These are phyloP conservation scores for Siderastrea radians DNA, from an alignment of 92 coral and sea anemone genomes.

Conservation along the genomic window DNA sequence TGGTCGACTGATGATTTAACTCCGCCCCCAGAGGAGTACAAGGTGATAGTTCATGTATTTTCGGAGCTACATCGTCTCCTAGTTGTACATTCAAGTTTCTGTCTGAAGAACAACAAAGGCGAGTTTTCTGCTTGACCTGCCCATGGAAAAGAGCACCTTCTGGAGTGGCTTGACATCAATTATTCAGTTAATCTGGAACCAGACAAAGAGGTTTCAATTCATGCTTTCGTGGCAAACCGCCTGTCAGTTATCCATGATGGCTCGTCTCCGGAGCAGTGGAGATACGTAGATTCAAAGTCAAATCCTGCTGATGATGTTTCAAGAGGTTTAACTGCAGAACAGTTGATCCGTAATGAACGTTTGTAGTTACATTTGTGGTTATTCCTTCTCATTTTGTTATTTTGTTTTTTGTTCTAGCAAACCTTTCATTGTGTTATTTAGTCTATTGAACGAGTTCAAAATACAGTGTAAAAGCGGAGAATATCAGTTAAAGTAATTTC, in stretches of 20 bases:
- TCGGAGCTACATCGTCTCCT: constrained; percentile 41
- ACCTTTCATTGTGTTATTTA: no score
- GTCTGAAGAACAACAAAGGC: constrained; percentile 34
- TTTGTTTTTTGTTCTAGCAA: no score
- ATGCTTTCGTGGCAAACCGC: no score
- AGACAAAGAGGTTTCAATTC: no score
- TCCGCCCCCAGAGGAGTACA: constrained; percentile 7
- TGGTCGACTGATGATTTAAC: constrained; percentile 1
- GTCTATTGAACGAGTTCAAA: no score
- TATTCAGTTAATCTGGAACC: background rate
- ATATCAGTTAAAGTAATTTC: no score
- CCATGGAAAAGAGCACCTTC: background rate
- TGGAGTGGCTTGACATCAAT: constrained; percentile 9
- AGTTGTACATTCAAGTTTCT: constrained; percentile 40
- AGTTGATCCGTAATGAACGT: background rate
- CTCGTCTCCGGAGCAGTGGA: no score
- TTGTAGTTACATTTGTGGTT: no score
- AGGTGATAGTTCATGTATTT: constrained; percentile 33
- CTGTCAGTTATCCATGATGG: no score
- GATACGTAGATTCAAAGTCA: no score
- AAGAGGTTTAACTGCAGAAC: background rate
- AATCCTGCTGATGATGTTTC: background rate
- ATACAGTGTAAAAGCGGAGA: no score
- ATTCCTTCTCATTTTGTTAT: no score
- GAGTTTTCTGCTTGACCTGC: background rate